Conservation (phyloP, 1,140 invertebrate species). For the Heliconius eleuchia region DNA sequence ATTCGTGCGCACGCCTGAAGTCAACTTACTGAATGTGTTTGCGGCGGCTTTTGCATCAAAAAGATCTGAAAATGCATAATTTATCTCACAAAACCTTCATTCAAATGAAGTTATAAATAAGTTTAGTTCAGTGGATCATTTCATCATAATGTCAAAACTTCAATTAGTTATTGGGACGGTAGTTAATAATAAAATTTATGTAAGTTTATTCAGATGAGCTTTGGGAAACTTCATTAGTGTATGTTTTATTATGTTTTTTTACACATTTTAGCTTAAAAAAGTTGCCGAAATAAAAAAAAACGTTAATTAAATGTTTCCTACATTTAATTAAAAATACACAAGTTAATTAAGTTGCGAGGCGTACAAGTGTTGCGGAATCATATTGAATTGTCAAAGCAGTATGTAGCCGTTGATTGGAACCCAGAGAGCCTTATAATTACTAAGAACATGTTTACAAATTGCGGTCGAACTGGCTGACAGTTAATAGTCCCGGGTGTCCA, state of each 20-base stretch:
- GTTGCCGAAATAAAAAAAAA: neutral
- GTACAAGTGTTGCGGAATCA: slow-evolving; percentile 37
- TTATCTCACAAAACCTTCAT: slow-evolving; percentile 48
- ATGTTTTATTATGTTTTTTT: neutral
- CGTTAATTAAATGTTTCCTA: neutral
- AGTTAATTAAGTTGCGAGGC: neutral
- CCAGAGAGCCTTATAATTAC: slow-evolving; percentile 55
- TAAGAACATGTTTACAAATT: slow-evolving; percentile 57
- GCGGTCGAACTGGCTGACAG: slow-evolving; percentile 46
- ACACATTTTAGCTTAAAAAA: neutral
- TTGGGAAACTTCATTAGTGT: neutral
- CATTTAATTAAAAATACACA: slow-evolving; percentile 4
- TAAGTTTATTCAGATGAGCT: neutral
- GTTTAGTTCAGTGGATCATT: slow-evolving; percentile 1
- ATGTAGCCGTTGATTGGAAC: slow-evolving; percentile 37
- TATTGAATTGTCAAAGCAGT: slow-evolving; percentile 42
- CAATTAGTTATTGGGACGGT: neutral
- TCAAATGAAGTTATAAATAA: slow-evolving; percentile 52
- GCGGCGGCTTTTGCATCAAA: slow-evolving; percentile 31
- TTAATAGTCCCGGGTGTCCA: slow-evolving; percentile 47
- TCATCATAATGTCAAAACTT: neutral
- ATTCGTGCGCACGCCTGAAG: slow-evolving; percentile 45
- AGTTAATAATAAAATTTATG: neutral
- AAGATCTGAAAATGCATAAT: slow-evolving; percentile 46
- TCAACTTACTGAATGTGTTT: slow-evolving; percentile 53